Evolutionary conservation across 2,888 invertebrate genomes (phyloP), one percentile per base, ranked within the genome.

Genomic region (Mellilla xanthometata): DNA sequence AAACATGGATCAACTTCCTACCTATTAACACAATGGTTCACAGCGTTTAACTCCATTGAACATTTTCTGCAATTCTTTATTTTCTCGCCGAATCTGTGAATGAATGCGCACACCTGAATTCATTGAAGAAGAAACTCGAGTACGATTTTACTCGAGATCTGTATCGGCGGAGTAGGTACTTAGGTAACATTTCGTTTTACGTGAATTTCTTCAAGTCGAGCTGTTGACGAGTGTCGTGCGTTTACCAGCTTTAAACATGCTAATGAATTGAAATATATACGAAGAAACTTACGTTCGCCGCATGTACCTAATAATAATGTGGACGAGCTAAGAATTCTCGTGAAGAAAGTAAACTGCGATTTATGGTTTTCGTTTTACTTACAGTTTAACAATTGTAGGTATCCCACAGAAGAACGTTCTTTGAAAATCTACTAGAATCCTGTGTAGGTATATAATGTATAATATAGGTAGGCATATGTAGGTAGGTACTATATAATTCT

Each of bases 261-360:
- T 49, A 51, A 57, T 57, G 12, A 12, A 57, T 57, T 52, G 10
- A 42, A 57, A 57, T 54, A 40, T 43, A 57, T 54, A 49, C 54
- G 36, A 50, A 52, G 54, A 51, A 54, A 52, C 46, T 26, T 44
- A 34, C 42, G 44, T 33, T 42, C 38, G 9, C 12, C 43, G 28
- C 15, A 5, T 19, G 4, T 19, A 19, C 1, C 15, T 36, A 28
- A 34, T 38, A 47, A 45, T 47, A 48, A 32, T 13, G 45, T 12
- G 10, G 7, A 32, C 15, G 33, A 34, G 13, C 9, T 22, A 12
- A 31, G 39, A 34, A 48, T 42, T 34, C 29, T 19, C n/a, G 34
- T 29, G 12, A 27, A 39, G 23, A 42, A 33, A 34, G 26, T 38
- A 15, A 19, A 19, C 15, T 19, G 15, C 3, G 6, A 19, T 19